These are phyloP conservation scores for Xylophagus ater DNA, from an alignment of 2,888 invertebrate species.

Conservation along the genomic window DNA sequence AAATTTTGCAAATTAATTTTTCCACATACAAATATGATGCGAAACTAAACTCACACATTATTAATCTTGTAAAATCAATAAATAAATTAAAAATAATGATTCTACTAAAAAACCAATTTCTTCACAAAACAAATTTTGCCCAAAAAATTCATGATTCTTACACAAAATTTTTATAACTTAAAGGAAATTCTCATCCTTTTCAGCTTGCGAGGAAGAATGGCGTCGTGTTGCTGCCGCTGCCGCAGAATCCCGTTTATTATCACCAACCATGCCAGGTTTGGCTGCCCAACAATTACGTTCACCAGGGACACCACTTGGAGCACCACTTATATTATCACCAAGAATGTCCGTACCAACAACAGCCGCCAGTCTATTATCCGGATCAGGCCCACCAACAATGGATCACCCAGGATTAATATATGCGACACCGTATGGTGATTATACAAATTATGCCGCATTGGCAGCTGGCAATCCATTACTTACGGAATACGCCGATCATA, in stretches of 20 bases:
- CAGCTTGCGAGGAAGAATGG: conserved; percentile 78
- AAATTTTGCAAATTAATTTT: too few species aligned
- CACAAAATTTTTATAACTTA: conserved; percentile 8
- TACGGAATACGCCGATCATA: conserved; percentile 83
- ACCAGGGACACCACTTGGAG: conserved; percentile 67
- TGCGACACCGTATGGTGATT: conserved; percentile 69
- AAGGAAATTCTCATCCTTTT: conserved; percentile 22
- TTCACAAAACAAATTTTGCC: too few species aligned
- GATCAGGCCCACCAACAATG: conserved; percentile 52
- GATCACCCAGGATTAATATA: conserved; percentile 73
- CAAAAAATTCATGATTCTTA: too few species aligned
- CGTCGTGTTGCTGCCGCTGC: conserved; percentile 71
- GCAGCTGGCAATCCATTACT: conserved; percentile 66
- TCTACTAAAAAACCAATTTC: too few species aligned
- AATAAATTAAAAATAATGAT: too few species aligned
- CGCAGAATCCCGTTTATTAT: conserved; percentile 66
- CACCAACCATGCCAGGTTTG: conserved; percentile 49
- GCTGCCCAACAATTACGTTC: conserved; percentile 51
- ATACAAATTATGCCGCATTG: conserved; percentile 81
- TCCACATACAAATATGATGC: too few species aligned
- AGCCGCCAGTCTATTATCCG: conserved; percentile 48
- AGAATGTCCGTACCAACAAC: conserved; percentile 75
- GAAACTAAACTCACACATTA: too few species aligned
- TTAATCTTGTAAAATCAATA: too few species aligned
- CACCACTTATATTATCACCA: conserved; percentile 85